Base-by-base conservation (phyloP, 2,888 invertebrate species). In the Halictus quadricinctus region DNA sequence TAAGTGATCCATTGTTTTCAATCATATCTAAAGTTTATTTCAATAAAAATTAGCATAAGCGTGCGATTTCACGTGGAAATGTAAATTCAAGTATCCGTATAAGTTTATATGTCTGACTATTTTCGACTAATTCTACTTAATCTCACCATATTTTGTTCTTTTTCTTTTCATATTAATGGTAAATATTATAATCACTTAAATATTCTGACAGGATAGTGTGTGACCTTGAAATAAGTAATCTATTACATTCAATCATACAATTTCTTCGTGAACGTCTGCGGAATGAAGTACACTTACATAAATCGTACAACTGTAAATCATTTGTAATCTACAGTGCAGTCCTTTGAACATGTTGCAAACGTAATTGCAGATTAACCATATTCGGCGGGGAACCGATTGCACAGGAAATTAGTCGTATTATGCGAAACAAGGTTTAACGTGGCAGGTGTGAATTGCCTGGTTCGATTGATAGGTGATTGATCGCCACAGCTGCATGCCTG, bases 401-500 rank as follows among this genome's bases (percentile, higher is more conserved):
- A 48, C 36, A 48, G 78, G 46, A 78, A 84, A 84, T 84, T 83
- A 84, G 64, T 54, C 60, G 43, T 25, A 77, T 82, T 84, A 83
- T 60, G n/a, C 70, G 70, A 66, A 70, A 69, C 74, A 64, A 41
- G 58, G 25, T 70, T 54, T 46, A 77, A 50, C 73, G 18, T 29
- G n/a, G 13, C 29, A 76, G n/a, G 76, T 73, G 73, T 46, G 58
- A 82, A 77, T 77, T 70, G 76, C n/a, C 66, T 70, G 70, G 60
- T 77, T 64, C 60, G 74, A 84, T 81, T 77, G 77, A 77, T 64
- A 50, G 70, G 60, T 77, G 83, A 74, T 83, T 82, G 83, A 83
- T 83, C 58, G 74, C 74, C 73, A 48, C 73, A 77, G 76, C 29
- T 77, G 83, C 15, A 46, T 72, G 15, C 41, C 72, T 66, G 76